Evolutionary conservation across 2,113 vertebrate species (phyloP), one percentile per base, ranked within the genome.

Genomic region (Dipodomys merriami): DNA sequence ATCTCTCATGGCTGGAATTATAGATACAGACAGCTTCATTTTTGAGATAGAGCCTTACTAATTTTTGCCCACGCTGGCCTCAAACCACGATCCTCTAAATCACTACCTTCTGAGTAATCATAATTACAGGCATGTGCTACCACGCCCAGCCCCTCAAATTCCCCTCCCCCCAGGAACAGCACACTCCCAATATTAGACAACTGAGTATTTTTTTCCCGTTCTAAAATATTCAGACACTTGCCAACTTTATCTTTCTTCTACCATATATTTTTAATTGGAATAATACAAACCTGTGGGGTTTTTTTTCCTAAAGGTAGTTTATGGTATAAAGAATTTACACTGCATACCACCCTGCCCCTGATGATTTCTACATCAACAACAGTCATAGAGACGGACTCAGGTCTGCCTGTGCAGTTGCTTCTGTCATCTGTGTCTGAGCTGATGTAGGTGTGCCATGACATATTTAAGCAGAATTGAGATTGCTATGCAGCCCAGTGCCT

Each of bases 211-310:
- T 77, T 83, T 68, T 7, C 20, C 53, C 49, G 69, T 64, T 67
- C 83, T 65, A 39, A 92, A 80, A 33, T 79, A 80, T 49, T n/a
- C 79, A 49, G n/a, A 53, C 2, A 46, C 5, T 57, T 6, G 7
- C 23, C 65, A 72, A 83, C 33, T 10, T 83, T 53, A 49, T 53
- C 73, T 72, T 88, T 83, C 11, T 49, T 12, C 64, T 46, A 78
- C 30, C 29, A 90, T 15, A 20, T 73, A n/a, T 62, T 76, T 83
- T 91, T 86, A 86, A 89, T 9, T 25, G 11, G 76, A 88, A 62
- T 27, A 18, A 72, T 29, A 73, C 13, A 88, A 35, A 19, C 65
- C 7, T 3, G 60, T 62, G 10, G 57, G 16, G 3, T 60, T 27
- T 19, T 30, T n/a, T 33, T 25, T 6, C 23, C 39, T 5, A 53